Conservation (phyloP, 2,888 invertebrate species). For the Lottia scabra region DNA sequence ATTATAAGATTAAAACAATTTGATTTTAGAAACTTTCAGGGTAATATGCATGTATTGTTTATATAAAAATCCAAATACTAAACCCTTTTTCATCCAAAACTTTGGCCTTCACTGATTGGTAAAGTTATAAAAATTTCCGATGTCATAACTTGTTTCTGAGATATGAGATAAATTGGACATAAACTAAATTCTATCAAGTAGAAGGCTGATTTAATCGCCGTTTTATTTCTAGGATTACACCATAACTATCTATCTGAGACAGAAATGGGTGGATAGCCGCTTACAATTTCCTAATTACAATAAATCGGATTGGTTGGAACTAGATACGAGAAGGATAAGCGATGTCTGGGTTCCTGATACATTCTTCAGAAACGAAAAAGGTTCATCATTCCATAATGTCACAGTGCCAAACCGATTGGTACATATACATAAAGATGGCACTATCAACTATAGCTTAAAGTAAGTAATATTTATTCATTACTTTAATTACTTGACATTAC, state of each 20-base stretch:
- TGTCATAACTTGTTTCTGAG: too few relatives aligned
- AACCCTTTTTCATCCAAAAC: too few relatives aligned
- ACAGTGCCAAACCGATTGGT: slow-evolving; percentile 62
- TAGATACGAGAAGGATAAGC: slow-evolving; percentile 51
- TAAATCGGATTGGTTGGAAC: slow-evolving; percentile 40
- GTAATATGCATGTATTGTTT: too few relatives aligned
- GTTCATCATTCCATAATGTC: slow-evolving; percentile 56
- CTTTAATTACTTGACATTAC: too few relatives aligned
- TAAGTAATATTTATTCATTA: slow-evolving; percentile 16
- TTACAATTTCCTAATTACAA: slow-evolving; percentile 43
- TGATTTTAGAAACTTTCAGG: too few relatives aligned
- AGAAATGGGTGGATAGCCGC: slow-evolving; percentile 49
- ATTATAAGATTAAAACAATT: too few relatives aligned
- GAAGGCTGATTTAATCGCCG: not conserved
- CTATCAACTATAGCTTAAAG: slow-evolving; percentile 60
- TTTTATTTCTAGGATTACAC: slow-evolving; percentile 44
- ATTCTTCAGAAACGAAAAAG: slow-evolving; percentile 61
- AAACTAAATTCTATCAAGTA: too few relatives aligned
- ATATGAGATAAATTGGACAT: too few relatives aligned
- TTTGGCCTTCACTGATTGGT: too few relatives aligned
- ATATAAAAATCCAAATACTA: too few relatives aligned
- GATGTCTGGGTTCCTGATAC: slow-evolving; percentile 63
- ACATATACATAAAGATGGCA: slow-evolving; percentile 60
- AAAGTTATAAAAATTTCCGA: too few relatives aligned
- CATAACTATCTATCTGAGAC: slow-evolving; percentile 48